Evolutionary conservation across 2,888 invertebrate species (phyloP).

Genomic region (Drosophila subsilvestris): DNA sequence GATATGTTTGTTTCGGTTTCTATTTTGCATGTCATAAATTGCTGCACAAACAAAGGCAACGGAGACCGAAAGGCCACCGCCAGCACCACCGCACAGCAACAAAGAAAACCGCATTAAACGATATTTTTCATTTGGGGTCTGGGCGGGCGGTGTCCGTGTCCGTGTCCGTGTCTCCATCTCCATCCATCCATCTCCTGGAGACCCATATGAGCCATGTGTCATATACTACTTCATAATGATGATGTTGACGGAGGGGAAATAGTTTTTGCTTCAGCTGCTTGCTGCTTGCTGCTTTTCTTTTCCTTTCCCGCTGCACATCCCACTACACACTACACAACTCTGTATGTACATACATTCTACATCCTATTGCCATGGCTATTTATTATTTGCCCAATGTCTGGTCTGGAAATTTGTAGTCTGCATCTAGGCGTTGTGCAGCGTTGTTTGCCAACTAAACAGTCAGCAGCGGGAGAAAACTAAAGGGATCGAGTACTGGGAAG

Average conservation of each 20-base stretch:
- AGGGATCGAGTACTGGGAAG: background rate
- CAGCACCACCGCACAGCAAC: constrained; percentile 25
- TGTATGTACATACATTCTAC: too few relatives aligned
- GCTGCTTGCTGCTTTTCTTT: constrained; percentile 1
- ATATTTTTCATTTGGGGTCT: constrained; percentile 45
- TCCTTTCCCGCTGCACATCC: background rate
- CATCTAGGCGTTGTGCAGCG: constrained; percentile 24
- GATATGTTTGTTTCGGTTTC: constrained; percentile 59
- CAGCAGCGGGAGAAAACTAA: background rate
- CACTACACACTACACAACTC: background rate
- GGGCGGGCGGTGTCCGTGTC: background rate
- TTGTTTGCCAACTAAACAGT: constrained; percentile 56
- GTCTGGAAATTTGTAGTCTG: constrained; percentile 22
- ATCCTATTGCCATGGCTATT: constrained; percentile 6
- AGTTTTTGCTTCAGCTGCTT: constrained; percentile 30
- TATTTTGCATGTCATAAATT: constrained; percentile 74
- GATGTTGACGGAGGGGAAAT: constrained; percentile 61
- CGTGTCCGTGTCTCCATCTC: background rate
- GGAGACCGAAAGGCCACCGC: constrained; percentile 41
- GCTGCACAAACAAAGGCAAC: constrained; percentile 71
- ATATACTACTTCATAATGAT: constrained; percentile 61
- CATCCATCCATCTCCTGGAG: background rate
- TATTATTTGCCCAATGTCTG: constrained; percentile 68
- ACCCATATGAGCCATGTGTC: constrained; percentile 50
- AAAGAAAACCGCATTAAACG: constrained; percentile 36